Conservation (phyloP, 2,113 vertebrate genomes). For the Dromaius novaehollandiae region DNA sequence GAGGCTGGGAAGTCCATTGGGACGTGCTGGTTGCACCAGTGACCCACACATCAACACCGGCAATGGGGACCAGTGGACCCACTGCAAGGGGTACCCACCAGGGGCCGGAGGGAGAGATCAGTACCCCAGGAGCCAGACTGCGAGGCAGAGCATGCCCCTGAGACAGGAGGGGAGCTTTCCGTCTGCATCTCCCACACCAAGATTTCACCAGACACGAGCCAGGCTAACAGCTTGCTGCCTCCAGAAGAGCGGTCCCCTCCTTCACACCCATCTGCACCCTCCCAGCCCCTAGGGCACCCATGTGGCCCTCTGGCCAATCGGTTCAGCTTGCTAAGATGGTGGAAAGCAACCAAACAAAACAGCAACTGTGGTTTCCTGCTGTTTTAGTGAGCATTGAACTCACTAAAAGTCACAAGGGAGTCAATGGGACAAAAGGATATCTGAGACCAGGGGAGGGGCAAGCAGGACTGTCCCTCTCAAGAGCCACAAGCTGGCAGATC, state of each 20-base stretch:
- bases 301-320: not conserved
- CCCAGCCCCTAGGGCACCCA: not conserved
- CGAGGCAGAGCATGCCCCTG: no score
- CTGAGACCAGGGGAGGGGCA: not conserved
- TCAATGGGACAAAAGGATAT: not conserved
- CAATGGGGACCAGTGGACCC: not conserved
- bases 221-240: not conserved
- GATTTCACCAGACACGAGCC: not conserved
- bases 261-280: fast-evolving
- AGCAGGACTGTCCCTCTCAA: not conserved
- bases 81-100: not conserved
- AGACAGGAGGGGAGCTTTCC: not conserved
- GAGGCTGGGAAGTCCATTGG: not conserved
- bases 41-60: not conserved
- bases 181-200: not conserved
- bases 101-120: not conserved
- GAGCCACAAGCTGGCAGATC: not conserved
- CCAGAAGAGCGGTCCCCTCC: not conserved
- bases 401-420: not conserved
- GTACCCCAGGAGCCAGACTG: not conserved
- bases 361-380: not conserved
- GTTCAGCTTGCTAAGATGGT: not conserved
- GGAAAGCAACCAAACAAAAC: not conserved
- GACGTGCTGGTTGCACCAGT: not conserved
- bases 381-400: not conserved